phyloP scores from a whole-genome alignment of 2,797 vertebrate species.

The Anabas testudineus region DNA sequence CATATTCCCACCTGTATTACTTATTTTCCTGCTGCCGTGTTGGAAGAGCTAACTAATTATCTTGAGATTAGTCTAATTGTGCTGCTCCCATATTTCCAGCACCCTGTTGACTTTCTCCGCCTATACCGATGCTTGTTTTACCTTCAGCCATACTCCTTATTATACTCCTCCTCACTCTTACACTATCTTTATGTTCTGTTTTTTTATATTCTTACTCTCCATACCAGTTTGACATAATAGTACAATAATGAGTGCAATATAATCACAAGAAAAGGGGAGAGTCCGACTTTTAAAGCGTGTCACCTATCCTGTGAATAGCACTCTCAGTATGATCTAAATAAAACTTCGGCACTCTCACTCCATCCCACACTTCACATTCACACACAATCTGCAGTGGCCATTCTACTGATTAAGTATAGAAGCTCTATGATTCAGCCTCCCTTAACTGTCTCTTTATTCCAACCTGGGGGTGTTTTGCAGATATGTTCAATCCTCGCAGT shows the following conservation, averaged over 20 bases:
- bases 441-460: slow-evolving; percentile 55
- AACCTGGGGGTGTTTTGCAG: slow-evolving; percentile 60
- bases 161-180: background rate
- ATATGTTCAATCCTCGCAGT: slow-evolving; percentile 40
- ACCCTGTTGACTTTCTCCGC: background rate
- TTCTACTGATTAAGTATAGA: slow-evolving; percentile 44
- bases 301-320: slow-evolving; percentile 17
- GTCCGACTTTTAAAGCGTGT: slow-evolving; percentile 10
- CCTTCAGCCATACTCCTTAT: background rate
- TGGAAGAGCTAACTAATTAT: too few relatives aligned
- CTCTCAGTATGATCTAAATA: slow-evolving; percentile 42
- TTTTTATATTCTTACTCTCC: background rate
- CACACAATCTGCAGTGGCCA: slow-evolving; percentile 32
- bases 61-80: background rate
- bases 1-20: background rate
- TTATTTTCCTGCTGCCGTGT: background rate
- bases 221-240: background rate
- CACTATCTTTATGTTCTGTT: background rate
- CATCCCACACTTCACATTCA: slow-evolving; percentile 46
- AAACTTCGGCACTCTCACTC: slow-evolving; percentile 26
- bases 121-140: background rate
- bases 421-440: slow-evolving; percentile 49
- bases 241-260: slow-evolving; percentile 4
- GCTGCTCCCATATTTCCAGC: background rate
- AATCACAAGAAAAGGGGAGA: slow-evolving; percentile 17